Evolutionary conservation across 92 coral and sea anemone species (phyloP), one percentile per base, ranked within the genome.

Genomic region (Epizoanthus illoricatus): DNA sequence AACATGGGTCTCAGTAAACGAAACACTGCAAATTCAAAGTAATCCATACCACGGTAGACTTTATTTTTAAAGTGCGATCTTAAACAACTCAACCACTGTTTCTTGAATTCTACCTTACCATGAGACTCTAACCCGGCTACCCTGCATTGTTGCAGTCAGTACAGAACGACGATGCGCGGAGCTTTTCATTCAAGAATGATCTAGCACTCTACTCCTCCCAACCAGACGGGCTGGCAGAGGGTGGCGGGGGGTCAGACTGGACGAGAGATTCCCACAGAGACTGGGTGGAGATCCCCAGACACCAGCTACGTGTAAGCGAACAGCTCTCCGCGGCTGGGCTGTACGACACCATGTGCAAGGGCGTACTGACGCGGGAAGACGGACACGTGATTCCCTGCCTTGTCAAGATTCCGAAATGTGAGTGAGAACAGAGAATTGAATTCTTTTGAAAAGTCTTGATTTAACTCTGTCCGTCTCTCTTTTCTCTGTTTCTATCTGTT

Each of bases 151-250:
- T 78, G 24, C 70, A 78, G 82, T 21, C 71, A 2, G 47, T 78
- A 58, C 82, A 78, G 82, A 78, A 78, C 20, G 82, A 59, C 23
- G 82, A 61, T 78, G 58, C 82, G 39, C 59, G 17, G 58, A 63
- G 58, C 47, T 78, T 78, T 43, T 78, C 82, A 2, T 78, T 78
- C 82, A 78, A 78, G 20, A 78, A 78, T 78, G 82, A 78, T 78
- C 54, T 78, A 20, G 82, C 71, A 36, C 71, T 78, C 52, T 78
- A 63, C 71, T 78, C 82, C 36, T 78, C 82, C 43, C 41, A 78
- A 20, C 55, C 71, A 42, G 82, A 78, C 41, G 82, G 82, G 82
- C 71, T 78, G 28, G 82, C 71, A 63, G 71, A 78, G 56, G 6
- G 54, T 41, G 12, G 5, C 24, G 71, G 23, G 42, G 71, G 16